Evolutionary conservation across 2,888 invertebrate species (phyloP), one percentile per base, ranked within the genome.

Genomic region (Camponotus fellah): DNA sequence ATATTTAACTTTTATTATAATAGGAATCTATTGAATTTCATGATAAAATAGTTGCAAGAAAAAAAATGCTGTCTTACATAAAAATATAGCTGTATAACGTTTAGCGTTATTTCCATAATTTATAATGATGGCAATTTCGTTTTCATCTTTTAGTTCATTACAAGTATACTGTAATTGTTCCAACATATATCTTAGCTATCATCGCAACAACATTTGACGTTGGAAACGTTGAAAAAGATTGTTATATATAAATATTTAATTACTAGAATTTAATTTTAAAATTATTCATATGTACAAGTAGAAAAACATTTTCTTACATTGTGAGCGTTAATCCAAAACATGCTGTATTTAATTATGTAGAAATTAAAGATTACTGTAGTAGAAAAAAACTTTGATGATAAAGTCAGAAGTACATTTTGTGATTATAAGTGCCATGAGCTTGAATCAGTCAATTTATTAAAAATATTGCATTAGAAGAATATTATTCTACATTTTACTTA

Each of bases 51-150:
- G 10, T 17, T 4, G 37, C 6, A 37, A 37, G 37, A 37, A 37
- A n/a, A 43, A 0, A 43, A n/a, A n/a, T 68, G 5, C 34, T 58
- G 14, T 58, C 79, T 56, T 77, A 77, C 77, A 3, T 43, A 5
- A n/a, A 43, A 68, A 0, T 68, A n/a, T 6, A 21, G 9, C 1
- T 40, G 79, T 79, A 46, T 8, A 71, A 60, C 21, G 34, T 60
- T 34, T 79, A 0, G 34, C 46, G 0, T 3, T 46, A 4, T 46
- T 21, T 17, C 71, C 71, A 2, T 79, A 79, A 0, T 71, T 34
- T 21, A 60, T 34, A 21, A 79, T 46, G 2, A 79, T 60, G 26
- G 32, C 69, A 34, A 69, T 17, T 12, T 79, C 60, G 9, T 79
- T 71, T 14, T 79, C 17, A 5, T 79, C 46, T 21, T 60, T 46